Evolutionary conservation across 2,888 invertebrate genomes (phyloP).

Genomic region (Scrobipalpa atriplicella): DNA sequence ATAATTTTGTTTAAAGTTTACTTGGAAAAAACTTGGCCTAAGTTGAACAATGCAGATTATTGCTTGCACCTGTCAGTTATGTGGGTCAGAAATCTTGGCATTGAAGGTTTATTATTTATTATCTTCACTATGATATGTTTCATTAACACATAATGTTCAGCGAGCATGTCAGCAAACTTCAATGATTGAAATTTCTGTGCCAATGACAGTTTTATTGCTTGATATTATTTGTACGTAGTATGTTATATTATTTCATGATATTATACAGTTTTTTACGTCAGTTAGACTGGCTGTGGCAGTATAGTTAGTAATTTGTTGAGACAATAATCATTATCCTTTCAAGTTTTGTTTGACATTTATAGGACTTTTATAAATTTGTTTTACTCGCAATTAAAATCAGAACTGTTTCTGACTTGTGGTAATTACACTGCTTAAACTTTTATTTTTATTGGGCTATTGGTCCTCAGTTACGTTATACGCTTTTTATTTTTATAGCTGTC

Average conservation of each 20-base stretch:
- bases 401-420: not conserved
- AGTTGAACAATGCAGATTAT: constrained; percentile 41
- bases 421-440: not conserved
- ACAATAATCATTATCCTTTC: constrained; percentile 12
- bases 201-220: constrained; percentile 22
- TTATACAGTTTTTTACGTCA: constrained; percentile 9
- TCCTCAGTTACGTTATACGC: too few species aligned
- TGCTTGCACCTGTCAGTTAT: constrained; percentile 45
- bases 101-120: constrained; percentile 29
- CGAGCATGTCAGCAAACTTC: constrained; percentile 20
- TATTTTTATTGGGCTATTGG: not conserved
- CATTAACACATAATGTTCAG: constrained; percentile 36
- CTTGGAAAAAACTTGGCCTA: constrained; percentile 33
- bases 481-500: too few species aligned
- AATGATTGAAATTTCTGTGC: constrained; percentile 23
- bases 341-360: constrained; percentile 14
- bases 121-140: constrained; percentile 32
- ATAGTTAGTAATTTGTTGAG: not conserved
- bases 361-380: constrained; percentile 11
- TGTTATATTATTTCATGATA: too few species aligned
- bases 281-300: constrained; percentile 2
- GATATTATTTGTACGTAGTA: not conserved
- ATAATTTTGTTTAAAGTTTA: constrained; percentile 32
- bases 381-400: not conserved
- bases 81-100: constrained; percentile 41